Evolutionary conservation across 2,888 invertebrate species (phyloP).

Genomic region (Chrysina gloriosa): DNA sequence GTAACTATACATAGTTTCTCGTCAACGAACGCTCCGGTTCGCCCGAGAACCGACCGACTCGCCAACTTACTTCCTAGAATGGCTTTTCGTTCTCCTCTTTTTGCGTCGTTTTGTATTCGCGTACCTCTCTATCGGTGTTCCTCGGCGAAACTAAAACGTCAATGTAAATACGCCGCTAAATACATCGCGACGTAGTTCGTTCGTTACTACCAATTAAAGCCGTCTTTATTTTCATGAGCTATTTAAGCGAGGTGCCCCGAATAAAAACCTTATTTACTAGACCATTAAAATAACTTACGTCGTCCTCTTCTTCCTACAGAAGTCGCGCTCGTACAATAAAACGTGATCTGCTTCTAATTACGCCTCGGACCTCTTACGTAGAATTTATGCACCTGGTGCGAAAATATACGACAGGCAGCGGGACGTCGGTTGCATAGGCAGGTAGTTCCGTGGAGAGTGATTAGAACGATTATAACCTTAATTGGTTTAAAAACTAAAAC

Average conservation of each 20-base stretch:
- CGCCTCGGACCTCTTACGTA: not conserved
- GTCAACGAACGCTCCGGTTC: not conserved
- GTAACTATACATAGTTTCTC: not conserved
- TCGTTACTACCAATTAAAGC: constrained; percentile 26
- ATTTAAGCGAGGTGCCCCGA: constrained; percentile 6
- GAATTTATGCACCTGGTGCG: no score
- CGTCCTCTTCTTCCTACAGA: constrained; percentile 27
- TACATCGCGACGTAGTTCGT: not conserved
- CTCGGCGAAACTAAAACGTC: not conserved
- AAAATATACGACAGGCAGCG: no score
- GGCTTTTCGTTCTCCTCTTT: not conserved
- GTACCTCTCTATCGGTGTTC: no score
- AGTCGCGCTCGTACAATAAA: constrained; percentile 27
- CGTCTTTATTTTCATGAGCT: constrained; percentile 22
- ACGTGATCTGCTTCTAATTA: constrained; percentile 29
- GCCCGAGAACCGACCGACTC: not conserved
- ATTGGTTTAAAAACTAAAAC: not conserved
- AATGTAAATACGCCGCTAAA: constrained; percentile 12
- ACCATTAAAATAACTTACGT: constrained; percentile 29
- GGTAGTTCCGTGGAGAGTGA: not conserved
- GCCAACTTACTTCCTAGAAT: constrained; percentile 16
- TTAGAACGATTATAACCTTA: not conserved
- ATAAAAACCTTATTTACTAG: constrained; percentile 24
- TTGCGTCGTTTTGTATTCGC: not conserved
- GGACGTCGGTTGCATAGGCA: no score